Evolutionary conservation across 2,888 invertebrate species (phyloP).

Genomic region (Brachyptera risi): DNA sequence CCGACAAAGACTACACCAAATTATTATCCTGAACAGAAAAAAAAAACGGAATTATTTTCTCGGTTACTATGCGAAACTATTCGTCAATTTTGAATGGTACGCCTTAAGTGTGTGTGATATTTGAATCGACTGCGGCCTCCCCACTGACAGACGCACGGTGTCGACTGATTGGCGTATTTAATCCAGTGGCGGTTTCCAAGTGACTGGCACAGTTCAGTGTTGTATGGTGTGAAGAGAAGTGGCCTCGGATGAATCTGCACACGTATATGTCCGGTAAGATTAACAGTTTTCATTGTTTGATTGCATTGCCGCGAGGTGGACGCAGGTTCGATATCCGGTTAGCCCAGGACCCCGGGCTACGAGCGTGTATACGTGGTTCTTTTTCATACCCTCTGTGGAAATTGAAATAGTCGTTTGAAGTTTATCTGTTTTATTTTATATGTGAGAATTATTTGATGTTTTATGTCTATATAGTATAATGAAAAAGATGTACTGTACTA

Average conservation of each 20-base stretch:
- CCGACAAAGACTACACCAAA: neutral
- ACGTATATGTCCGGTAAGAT: conserved; percentile 42
- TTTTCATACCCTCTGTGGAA: no score
- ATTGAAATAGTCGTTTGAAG: no score
- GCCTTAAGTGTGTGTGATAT: conserved; percentile 8
- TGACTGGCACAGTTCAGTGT: conserved; percentile 4
- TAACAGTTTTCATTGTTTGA: neutral
- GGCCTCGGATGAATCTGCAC: conserved; percentile 49
- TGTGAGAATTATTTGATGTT: no score
- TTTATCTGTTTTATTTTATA: no score
- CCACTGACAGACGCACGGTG: neutral
- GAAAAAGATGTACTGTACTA: no score
- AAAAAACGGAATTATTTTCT: neutral
- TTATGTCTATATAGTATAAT: no score
- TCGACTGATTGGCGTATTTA: neutral
- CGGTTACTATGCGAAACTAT: conserved; percentile 5
- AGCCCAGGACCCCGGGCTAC: no score
- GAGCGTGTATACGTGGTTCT: no score
- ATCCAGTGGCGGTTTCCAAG: neutral
- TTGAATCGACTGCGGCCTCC: no score
- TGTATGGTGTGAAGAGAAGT: conserved; percentile 49
- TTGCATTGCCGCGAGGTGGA: no score
- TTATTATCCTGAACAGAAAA: neutral
- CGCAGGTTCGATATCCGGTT: no score
- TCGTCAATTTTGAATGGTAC: neutral